Evolutionary conservation across 2,888 invertebrate genomes (phyloP).

Genomic region (Gordius sp.): DNA sequence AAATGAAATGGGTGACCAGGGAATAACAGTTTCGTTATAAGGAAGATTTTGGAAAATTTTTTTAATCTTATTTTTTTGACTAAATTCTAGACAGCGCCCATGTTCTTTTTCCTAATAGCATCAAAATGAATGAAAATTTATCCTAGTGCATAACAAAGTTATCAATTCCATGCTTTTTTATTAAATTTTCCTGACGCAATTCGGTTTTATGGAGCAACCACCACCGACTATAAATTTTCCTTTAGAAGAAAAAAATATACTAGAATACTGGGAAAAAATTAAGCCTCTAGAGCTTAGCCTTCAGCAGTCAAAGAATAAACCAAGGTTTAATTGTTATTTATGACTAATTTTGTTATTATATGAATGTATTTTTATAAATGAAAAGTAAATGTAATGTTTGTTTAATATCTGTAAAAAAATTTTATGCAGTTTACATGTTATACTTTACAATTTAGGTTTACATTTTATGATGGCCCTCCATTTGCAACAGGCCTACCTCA

Average conservation of each 20-base stretch:
- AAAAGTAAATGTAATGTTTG: constrained; percentile 15
- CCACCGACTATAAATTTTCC: constrained; percentile 66
- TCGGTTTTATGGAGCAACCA: constrained; percentile 7
- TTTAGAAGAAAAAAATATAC: constrained; percentile 52
- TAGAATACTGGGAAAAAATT: constrained; percentile 56
- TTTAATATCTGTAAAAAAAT: background rate
- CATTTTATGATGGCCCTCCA: constrained; percentile 95
- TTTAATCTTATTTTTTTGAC: too few species aligned
- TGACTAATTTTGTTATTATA: constrained; percentile 17
- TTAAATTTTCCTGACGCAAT: too few species aligned
- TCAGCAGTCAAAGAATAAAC: constrained; percentile 62
- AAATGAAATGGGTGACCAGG: too few species aligned
- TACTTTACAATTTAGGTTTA: too few species aligned
- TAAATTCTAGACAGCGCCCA: too few species aligned
- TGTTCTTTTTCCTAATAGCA: too few species aligned
- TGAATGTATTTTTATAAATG: constrained; percentile 15
- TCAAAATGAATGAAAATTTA: too few species aligned
- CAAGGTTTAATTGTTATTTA: constrained; percentile 36
- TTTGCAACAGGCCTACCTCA: constrained; percentile 96
- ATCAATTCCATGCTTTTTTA: too few species aligned
- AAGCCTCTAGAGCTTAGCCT: constrained; percentile 65
- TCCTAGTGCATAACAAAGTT: too few species aligned
- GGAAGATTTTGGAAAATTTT: too few species aligned
- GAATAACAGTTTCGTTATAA: too few species aligned
- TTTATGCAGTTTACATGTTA: constrained; percentile 14